A percentile compares a stretch with the other conserved stretches of the same genome.
phyloP scores from a whole-genome alignment of 1,140 invertebrate species.

The Pinna nobilis region DNA sequence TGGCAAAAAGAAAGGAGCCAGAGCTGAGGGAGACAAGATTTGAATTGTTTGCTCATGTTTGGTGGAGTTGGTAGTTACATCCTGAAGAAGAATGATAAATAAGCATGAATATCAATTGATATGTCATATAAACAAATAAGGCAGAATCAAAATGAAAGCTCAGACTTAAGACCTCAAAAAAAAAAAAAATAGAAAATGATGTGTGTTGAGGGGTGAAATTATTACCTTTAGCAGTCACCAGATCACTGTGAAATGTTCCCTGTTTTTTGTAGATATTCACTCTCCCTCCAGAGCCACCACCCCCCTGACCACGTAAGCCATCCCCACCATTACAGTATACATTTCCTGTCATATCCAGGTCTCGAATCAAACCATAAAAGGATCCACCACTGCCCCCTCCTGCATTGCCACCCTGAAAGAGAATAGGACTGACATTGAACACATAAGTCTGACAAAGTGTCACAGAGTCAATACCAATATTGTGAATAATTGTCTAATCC shows the following conservation, averaged over 20 bases:
- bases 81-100: no score
- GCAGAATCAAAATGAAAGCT: no score
- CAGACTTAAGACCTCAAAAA: no score
- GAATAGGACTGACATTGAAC: not conserved
- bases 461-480: no score
- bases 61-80: no score
- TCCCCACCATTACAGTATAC: constrained; percentile 55
- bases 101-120: no score
- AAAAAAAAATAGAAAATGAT: no score
- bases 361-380: constrained; percentile 49
- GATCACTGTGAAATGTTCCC: constrained; percentile 53
- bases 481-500: no score
- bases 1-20: no score
- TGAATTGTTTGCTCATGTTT: no score
- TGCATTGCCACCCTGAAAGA: constrained; percentile 42
- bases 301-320: constrained; percentile 40
- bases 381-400: constrained; percentile 64
- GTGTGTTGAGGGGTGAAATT: not conserved
- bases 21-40: no score
- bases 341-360: constrained; percentile 41
- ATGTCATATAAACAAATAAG: no score
- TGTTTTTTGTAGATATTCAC: constrained; percentile 47
- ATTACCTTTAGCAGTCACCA: constrained; percentile 54
- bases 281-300: constrained; percentile 59
- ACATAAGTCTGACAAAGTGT: not conserved